phyloP scores from a whole-genome alignment of 64 coral and sea anemone genomes.

The Actinia equina region DNA sequence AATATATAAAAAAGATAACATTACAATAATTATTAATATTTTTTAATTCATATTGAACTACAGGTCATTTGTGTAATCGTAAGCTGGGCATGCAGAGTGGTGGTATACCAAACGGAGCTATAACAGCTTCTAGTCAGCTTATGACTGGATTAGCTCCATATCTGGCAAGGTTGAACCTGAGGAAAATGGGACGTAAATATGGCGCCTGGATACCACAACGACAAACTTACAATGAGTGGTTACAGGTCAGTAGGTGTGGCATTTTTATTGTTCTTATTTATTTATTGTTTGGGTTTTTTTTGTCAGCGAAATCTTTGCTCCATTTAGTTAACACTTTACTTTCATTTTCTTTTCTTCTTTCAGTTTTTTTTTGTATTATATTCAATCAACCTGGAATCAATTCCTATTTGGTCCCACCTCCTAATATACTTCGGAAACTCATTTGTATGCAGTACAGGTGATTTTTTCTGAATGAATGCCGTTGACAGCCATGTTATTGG shows the following conservation, averaged over 20 bases:
- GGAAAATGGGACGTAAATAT: constrained; percentile 38
- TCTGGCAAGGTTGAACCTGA: constrained; percentile 40
- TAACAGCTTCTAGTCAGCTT: constrained; percentile 47
- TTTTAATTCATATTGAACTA: neutral
- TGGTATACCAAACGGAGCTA: constrained; percentile 40
- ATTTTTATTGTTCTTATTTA: too few species aligned
- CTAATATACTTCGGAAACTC: too few species aligned
- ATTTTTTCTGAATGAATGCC: neutral
- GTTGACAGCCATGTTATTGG: neutral
- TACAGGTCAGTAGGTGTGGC: constrained; percentile 37
- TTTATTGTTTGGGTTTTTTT: too few species aligned
- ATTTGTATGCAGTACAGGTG: too few species aligned
- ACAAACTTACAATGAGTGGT: constrained; percentile 55
- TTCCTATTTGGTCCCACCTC: too few species aligned
- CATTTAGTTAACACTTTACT: too few species aligned
- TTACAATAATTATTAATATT: neutral
- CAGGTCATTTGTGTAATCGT: constrained; percentile 63
- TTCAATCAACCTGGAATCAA: too few species aligned
- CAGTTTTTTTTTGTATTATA: too few species aligned
- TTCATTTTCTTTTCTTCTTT: too few species aligned
- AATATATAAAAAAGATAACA: neutral
- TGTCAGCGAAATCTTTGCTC: too few species aligned
- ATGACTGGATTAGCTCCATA: constrained; percentile 1
- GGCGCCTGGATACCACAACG: constrained; percentile 37
- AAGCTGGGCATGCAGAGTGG: constrained; percentile 45